These are phyloP conservation scores for Phortica variegata DNA, from an alignment of 1,140 invertebrate species.

Conservation along the genomic window DNA sequence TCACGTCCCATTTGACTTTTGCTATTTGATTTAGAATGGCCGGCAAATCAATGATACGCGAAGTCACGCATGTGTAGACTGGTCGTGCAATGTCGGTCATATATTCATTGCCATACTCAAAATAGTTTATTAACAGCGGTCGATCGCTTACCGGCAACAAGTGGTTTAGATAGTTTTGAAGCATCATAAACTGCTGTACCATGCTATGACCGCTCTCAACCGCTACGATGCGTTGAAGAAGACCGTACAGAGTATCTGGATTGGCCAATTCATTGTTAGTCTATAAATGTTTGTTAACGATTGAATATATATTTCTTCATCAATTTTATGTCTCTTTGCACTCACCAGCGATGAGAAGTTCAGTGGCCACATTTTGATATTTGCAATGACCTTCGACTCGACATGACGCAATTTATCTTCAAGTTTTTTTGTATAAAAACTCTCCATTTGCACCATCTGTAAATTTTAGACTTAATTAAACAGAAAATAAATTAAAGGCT, in stretches of 20 bases:
- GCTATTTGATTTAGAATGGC: slow-evolving; percentile 80
- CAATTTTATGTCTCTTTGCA: slow-evolving; percentile 2
- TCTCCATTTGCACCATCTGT: slow-evolving; percentile 58
- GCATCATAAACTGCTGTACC: slow-evolving; percentile 79
- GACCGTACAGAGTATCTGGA: slow-evolving; percentile 74
- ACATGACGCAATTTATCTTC: slow-evolving; percentile 76
- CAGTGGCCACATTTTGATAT: slow-evolving; percentile 50
- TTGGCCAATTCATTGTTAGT: slow-evolving; percentile 65
- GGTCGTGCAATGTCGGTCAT: slow-evolving; percentile 73
- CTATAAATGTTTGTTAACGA: slow-evolving; percentile 19
- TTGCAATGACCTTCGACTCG: slow-evolving; percentile 63
- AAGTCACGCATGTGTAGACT: slow-evolving; percentile 81
- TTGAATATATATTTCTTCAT: no score
- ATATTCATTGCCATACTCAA: slow-evolving; percentile 59
- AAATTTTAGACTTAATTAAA: not conserved
- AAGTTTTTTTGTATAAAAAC: slow-evolving; percentile 69
- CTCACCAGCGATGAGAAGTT: slow-evolving; percentile 52
- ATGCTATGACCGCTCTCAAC: slow-evolving; percentile 91
- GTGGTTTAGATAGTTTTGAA: slow-evolving; percentile 80
- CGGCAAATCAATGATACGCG: slow-evolving; percentile 77
- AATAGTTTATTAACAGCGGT: slow-evolving; percentile 56
- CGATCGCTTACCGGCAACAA: slow-evolving; percentile 60
- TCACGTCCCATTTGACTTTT: slow-evolving; percentile 94
- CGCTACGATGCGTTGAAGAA: slow-evolving; percentile 84
- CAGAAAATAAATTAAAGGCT: not conserved